Evolutionary conservation across 2,797 vertebrate genomes (phyloP), one percentile per base, ranked within the genome.

Genomic region (Betta splendens): DNA sequence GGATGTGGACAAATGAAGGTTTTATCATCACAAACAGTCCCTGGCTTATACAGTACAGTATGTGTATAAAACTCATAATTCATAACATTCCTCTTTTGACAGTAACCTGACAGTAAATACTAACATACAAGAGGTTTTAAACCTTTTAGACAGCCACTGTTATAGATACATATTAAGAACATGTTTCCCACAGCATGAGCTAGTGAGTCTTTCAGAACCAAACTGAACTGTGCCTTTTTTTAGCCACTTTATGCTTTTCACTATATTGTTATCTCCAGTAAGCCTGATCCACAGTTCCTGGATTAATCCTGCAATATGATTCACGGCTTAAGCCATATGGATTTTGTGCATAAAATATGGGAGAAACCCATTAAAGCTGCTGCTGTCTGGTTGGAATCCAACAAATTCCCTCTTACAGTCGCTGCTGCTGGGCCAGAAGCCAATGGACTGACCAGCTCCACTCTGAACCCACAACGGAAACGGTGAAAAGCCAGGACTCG

Each of bases 221-320:
- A 81, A 79, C 55, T 69, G 44, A 72, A 80, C 66, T 69, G 46
- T 56, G 32, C 38, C 42, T 65, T 48, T 75, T 68, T 77, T 62
- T 61, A 62, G 49, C 39, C n/a, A 62, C 61, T 36, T 78, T 75
- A 60, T 71, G 63, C 35, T 33, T 51, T 9, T 69, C 60, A 67
- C 65, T 62, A 39, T 70, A 53, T 47, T 63, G 61, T 56, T 56
- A 61, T 70, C 56, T 55, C 28, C 55, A 57, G 47, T 69, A 71
- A 80, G 68, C 64, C 75, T 66, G 51, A 73, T 72, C 69, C 61
- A 58, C 70, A 67, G 12, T 44, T 76, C 42, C 63, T 63, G 74
- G 72, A 76, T 81, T 77, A 83, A 68, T 78, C 46, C 53, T 60
- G 61, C 46, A 52, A 35, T 55, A 69, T 75, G 65, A 82, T 60